Conservation (phyloP, 1,140 invertebrate genomes). For the Rhagoletis pomonella region DNA sequence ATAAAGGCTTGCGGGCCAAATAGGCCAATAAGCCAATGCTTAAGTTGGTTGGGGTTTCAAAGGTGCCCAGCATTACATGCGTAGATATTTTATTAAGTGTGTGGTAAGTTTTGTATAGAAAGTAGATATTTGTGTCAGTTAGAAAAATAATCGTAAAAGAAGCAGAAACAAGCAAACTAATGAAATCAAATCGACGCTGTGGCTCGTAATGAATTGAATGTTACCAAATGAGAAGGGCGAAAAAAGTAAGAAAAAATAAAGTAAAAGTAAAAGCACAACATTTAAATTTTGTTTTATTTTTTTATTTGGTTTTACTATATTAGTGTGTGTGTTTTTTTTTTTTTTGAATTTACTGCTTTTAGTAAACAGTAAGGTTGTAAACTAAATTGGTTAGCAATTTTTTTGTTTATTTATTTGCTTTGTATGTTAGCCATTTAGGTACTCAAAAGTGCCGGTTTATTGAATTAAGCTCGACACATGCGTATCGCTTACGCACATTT, state of each 20-base stretch:
- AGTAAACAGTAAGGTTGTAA: neutral
- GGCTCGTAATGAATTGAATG: neutral
- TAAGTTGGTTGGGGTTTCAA: neutral
- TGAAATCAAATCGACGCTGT: neutral
- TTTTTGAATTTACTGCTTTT: neutral
- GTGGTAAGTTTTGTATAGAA: neutral
- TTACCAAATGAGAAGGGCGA: neutral
- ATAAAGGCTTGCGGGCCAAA: neutral
- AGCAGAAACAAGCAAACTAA: neutral
- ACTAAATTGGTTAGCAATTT: neutral
- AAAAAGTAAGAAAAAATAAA: too few species aligned
- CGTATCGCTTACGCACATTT: neutral
- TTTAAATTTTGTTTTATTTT: neutral
- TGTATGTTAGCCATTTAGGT: neutral
- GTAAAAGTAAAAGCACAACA: too few species aligned
- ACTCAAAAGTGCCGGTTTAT: neutral
- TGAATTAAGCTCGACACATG: neutral
- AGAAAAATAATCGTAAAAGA: slow-evolving; percentile 4
- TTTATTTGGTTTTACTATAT: neutral
- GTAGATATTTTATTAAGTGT: neutral
- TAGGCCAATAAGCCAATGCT: neutral
- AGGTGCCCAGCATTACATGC: neutral
- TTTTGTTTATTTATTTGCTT: neutral
- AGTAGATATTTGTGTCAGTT: slow-evolving; percentile 43
- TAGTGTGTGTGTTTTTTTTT: neutral